Evolutionary conservation across 2,797 vertebrate species (phyloP).

Genomic region (Alcedo atthis): DNA sequence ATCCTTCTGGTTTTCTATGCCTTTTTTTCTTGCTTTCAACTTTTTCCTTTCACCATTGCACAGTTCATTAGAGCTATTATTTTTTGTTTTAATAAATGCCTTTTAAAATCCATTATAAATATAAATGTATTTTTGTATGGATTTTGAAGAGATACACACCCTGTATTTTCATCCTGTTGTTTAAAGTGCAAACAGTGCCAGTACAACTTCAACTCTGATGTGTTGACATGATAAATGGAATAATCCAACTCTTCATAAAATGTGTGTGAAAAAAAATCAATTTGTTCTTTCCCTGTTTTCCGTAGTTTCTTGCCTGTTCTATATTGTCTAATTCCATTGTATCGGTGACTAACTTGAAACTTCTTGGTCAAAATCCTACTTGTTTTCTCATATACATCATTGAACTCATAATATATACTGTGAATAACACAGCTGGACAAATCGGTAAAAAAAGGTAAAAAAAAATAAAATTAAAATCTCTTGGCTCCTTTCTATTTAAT

Average conservation of each 20-base stretch:
- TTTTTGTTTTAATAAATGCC: neutral
- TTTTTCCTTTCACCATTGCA: neutral
- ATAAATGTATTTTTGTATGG: neutral
- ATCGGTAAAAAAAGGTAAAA: no score
- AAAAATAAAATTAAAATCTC: neutral
- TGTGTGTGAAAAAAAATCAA: neutral
- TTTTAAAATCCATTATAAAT: neutral
- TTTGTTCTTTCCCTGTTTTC: neutral
- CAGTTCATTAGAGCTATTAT: neutral
- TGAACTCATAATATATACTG: neutral
- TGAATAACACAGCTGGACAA: neutral
- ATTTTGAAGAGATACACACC: neutral
- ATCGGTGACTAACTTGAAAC: neutral
- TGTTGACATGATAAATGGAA: neutral
- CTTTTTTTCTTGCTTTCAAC: neutral
- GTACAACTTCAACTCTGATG: neutral
- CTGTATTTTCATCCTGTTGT: neutral
- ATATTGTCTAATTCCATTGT: neutral
- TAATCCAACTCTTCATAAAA: neutral
- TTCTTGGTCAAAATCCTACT: neutral
- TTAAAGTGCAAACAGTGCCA: neutral
- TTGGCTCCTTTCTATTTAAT: neutral
- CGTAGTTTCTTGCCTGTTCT: neutral
- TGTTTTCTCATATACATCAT: neutral
- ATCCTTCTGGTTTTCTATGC: neutral